Base-by-base conservation (phyloP, 2,888 invertebrate species). In the Troglohyphantes excavatus region DNA sequence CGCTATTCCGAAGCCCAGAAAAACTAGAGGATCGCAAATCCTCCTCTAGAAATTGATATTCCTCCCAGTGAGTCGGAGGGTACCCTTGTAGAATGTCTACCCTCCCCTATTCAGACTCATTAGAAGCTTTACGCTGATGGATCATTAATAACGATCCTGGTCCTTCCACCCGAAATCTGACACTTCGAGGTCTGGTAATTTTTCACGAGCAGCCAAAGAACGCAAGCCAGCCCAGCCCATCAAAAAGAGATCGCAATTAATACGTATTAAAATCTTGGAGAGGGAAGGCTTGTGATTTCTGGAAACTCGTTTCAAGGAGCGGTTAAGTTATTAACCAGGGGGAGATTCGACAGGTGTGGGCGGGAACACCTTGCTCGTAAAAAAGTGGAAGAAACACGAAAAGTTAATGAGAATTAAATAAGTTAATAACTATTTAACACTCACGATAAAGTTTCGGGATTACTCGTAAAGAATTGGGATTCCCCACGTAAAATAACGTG, bases 201-300 rank as follows among this genome's bases (percentile, higher is more conserved):
- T 89, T 89, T 89, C 89, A 89, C 88, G 43, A 61, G 65, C 67
- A 67, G 88, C 75, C 17, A 13, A 88, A 85, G 82, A 82, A 76
- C 82, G 82, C 82, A 26, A 39, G 82, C 82, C 73, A 53, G 67
- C 82, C 81, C 82, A 75, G 19, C 82, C 88, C 83, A 89, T 89
- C 89, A 89, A 89, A 89, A 83, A 83, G 83, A 81, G 83, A 89
- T 89, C 39, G 89, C 89, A 89, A 89, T 89, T 89, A 89, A 89
- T 89, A 83, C 89, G 83, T 81, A 89, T 89, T 89, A 89, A 88
- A 88, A 89, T 83, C 83, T 72, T 63, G 83, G 17, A 89, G 89
- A 89, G 79, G 61, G 43, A 78, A 29, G 43, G 82, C 88, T 63
- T 63, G 70, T 67, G 87, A 81, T 87, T 82, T 73, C 73, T 46